Evolutionary conservation across 2,113 vertebrate species (phyloP).

Genomic region (Calyptommatus sinebrachiatus): DNA sequence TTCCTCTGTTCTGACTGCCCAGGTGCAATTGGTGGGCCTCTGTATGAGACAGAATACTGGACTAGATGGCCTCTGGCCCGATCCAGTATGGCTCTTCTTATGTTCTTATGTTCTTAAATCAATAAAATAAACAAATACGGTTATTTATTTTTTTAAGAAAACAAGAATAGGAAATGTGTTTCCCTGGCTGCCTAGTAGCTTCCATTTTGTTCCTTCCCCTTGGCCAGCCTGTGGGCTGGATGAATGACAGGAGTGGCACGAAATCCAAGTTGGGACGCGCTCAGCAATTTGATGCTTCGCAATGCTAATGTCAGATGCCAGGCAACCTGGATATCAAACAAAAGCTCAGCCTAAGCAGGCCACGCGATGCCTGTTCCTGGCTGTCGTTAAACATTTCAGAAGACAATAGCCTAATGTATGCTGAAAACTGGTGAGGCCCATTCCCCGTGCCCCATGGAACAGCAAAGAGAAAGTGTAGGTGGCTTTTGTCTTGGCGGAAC

Average conservation of each 20-base stretch:
- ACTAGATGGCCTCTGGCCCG: no score
- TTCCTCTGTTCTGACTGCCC: no score
- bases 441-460: background rate
- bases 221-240: background rate
- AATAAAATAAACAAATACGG: background rate
- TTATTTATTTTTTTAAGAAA: background rate
- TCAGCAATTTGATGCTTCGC: conserved; percentile 29
- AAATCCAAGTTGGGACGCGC: conserved; percentile 20
- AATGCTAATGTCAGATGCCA: conserved; percentile 65
- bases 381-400: fast-evolving
- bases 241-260: conserved; percentile 21
- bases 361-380: conserved; percentile 39
- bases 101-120: no score
- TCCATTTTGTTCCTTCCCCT: background rate
- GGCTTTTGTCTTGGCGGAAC: background rate
- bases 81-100: no score
- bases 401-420: conserved; percentile 28
- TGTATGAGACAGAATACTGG: no score
- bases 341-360: conserved; percentile 27
- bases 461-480: background rate
- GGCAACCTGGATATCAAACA: conserved; percentile 47
- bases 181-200: fast-evolving
- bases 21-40: no score
- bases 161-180: no score
- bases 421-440: conserved; percentile 23